These are phyloP conservation scores for Antechinus stuartii DNA, from an alignment of 2,113 vertebrate genomes.

Conservation along the genomic window DNA sequence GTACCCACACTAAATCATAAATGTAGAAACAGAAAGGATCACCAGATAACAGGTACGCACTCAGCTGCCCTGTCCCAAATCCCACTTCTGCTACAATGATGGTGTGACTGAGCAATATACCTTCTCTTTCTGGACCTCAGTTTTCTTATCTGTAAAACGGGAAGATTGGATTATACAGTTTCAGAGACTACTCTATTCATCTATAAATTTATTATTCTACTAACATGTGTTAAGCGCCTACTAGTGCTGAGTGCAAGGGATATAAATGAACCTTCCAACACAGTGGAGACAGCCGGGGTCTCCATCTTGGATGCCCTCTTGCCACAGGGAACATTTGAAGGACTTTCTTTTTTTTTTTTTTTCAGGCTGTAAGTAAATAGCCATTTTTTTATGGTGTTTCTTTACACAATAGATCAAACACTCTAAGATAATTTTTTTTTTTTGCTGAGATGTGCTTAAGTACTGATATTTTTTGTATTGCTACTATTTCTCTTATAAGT, in stretches of 20 bases:
- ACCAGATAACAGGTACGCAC: too few species aligned
- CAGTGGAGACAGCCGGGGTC: not conserved
- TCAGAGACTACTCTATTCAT: too few species aligned
- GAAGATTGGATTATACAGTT: too few species aligned
- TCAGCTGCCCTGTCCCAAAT: too few species aligned
- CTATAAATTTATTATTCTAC: not conserved
- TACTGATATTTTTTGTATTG: not conserved
- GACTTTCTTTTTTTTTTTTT: not conserved
- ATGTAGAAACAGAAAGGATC: not conserved
- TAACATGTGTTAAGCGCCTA: not conserved
- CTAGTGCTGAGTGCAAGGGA: not conserved
- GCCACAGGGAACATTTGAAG: not conserved
- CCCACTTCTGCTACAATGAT: too few species aligned
- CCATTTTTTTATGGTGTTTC: not conserved
- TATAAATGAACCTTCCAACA: not conserved
- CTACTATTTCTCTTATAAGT: not conserved
- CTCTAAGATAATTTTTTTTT: not conserved
- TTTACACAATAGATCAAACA: not conserved
- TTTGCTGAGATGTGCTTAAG: not conserved
- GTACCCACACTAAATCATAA: not conserved
- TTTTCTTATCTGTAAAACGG: too few species aligned
- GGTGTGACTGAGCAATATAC: too few species aligned
- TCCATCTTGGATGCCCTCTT: not conserved
- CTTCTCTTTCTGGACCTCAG: too few species aligned
- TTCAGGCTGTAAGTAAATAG: not conserved